Evolutionary conservation across 2,888 invertebrate genomes (phyloP).

Genomic region (Leucozona laternaria): DNA sequence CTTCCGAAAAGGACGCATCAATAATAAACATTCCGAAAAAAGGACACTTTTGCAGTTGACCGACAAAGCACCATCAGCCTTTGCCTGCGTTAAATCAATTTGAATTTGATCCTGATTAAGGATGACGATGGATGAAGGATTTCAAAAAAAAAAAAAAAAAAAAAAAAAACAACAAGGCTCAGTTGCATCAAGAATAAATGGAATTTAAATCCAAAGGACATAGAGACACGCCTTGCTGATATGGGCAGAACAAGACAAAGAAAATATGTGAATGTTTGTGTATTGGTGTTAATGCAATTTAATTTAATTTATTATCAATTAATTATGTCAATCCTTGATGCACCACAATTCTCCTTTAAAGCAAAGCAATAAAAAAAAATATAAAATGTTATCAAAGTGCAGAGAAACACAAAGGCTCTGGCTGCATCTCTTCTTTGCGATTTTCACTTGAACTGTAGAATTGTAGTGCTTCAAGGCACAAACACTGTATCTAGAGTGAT

Average conservation of each 20-base stretch:
- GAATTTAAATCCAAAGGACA: slow-evolving; percentile 14
- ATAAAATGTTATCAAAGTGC: not conserved
- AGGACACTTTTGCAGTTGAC: slow-evolving; percentile 16
- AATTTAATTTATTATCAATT: slow-evolving; percentile 12
- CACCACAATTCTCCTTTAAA: not conserved
- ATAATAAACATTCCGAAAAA: slow-evolving; percentile 23
- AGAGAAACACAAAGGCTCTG: slow-evolving; percentile 24
- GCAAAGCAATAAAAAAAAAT: not conserved
- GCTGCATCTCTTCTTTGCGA: slow-evolving; percentile 11
- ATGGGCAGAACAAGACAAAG: not conserved
- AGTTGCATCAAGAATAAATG: slow-evolving; percentile 8
- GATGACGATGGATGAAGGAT: slow-evolving; percentile 12
- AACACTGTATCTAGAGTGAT: not conserved
- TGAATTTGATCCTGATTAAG: slow-evolving; percentile 32
- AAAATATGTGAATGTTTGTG: not conserved
- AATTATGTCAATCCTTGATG: slow-evolving; percentile 28
- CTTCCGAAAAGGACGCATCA: slow-evolving; percentile 14
- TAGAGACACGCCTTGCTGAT: slow-evolving; percentile 19
- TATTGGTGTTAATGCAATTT: slow-evolving; percentile 9
- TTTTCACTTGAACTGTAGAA: slow-evolving; percentile 27
- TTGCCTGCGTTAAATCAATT: slow-evolving; percentile 13
- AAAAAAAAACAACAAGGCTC: not conserved
- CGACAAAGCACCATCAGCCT: slow-evolving; percentile 14
- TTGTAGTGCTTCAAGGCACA: slow-evolving; percentile 21
- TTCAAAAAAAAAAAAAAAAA: not conserved